Evolutionary conservation across 2,797 vertebrate genomes (phyloP), one percentile per base, ranked within the genome.

Genomic region (Melanitta fusca): DNA sequence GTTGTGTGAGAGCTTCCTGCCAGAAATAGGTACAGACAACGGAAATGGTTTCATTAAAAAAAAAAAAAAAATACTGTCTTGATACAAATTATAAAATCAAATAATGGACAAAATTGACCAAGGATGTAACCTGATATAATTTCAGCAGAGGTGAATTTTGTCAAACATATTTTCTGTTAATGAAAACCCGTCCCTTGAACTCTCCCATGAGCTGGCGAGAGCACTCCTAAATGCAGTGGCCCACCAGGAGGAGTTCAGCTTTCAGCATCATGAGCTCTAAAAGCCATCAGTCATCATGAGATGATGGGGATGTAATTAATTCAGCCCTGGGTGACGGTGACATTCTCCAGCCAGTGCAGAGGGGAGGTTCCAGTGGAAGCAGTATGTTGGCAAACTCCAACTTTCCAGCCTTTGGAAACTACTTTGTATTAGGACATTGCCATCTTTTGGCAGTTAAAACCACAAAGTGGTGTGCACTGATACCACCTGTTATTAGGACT

Each of bases 51-150:
- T 90, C 69, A 93, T 96, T 81, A 53, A 43, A 43, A 43, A 43
- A 0, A 47, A 47, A 22, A 53, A 87, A 77, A 85, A 83, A 78
- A 45, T 8, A 80, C 64, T 28, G 43, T 41, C 89, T 93, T 45
- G 71, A 80, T 92, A 88, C 79, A 93, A 92, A 70, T 92, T 87
- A 77, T 64, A 60, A 94, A 95, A 91, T 77, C 85, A 85, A 94
- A 91, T 91, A 95, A 89, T 36, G 45, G 25, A 47, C 56, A 47
- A 82, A 78, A 94, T n/a, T 86, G 77, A 68, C 62, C 47, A 73
- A 78, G 77, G 79, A 51, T 61, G 54, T 74, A 91, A 66, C 47
- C 65, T 53, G 74, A 53, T 57, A 21, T 30, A 38, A 85, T 71
- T 94, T 62, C 85, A 70, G 45, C 72, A 58, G 58, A 83, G 80